Conservation (phyloP, 2,888 invertebrate genomes). For the Antitype chi region DNA sequence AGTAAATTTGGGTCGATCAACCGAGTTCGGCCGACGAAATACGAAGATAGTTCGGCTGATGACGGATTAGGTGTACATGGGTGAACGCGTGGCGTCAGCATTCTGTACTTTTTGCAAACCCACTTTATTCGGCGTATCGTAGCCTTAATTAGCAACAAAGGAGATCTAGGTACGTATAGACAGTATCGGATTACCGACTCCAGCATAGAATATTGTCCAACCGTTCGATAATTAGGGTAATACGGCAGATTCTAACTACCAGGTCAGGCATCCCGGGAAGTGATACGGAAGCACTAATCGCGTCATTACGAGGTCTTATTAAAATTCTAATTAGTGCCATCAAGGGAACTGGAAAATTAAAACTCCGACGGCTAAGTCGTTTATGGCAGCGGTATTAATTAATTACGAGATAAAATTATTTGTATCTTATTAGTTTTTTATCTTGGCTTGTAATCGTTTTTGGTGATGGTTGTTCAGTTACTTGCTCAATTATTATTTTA, state of each 20-base stretch:
- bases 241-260: constrained; percentile 14
- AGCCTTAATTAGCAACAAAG: background rate
- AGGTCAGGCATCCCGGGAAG: constrained; percentile 9
- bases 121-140: background rate
- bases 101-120: background rate
- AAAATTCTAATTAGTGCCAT: constrained; percentile 61
- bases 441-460: background rate
- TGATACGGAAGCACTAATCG: constrained; percentile 37
- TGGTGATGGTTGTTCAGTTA: rapidly evolving
- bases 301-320: constrained; percentile 56
- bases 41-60: background rate
- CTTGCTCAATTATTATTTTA: background rate
- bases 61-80: background rate
- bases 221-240: constrained; percentile 34
- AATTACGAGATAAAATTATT: constrained; percentile 21
- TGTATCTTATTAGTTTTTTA: constrained; percentile 7
- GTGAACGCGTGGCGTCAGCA: too few species aligned
- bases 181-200: background rate
- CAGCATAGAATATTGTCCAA: constrained; percentile 1
- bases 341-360: constrained; percentile 54
- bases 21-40: background rate
- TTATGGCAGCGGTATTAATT: constrained; percentile 19
- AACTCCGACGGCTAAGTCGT: constrained; percentile 27
- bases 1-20: background rate
- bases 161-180: background rate